phyloP scores from a whole-genome alignment of 2,113 vertebrate species.

The Antechinus stuartii region DNA sequence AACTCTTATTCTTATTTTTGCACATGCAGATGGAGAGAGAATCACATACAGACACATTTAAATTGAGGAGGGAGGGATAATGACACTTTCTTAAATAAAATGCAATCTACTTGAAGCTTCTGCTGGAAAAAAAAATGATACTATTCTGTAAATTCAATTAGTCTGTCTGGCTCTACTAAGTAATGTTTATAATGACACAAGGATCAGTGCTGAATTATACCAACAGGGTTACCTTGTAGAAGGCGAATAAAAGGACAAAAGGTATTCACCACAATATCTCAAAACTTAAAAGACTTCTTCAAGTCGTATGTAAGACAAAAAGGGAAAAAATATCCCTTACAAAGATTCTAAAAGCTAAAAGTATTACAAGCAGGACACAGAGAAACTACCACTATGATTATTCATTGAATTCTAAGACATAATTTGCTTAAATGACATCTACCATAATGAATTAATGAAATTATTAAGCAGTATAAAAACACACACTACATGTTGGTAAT shows the following conservation, averaged over 20 bases:
- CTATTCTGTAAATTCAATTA: conserved; percentile 80
- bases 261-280: conserved; percentile 66
- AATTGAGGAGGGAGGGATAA: conserved; percentile 58
- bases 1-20: neutral
- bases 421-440: neutral
- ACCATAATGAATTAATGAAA: neutral
- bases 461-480: neutral
- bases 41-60: neutral
- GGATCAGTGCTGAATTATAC: conserved; percentile 67
- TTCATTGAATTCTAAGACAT: conserved; percentile 37
- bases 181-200: conserved; percentile 79
- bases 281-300: conserved; percentile 76
- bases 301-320: conserved; percentile 69
- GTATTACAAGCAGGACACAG: conserved; percentile 23
- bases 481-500: accelerated
- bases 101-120: conserved; percentile 78
- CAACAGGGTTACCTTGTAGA: conserved; percentile 77
- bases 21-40: neutral
- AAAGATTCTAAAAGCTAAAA: conserved; percentile 66
- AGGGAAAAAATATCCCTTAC: conserved; percentile 30
- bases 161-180: conserved; percentile 71
- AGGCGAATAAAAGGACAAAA: conserved; percentile 79
- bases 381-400: conserved; percentile 50
- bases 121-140: conserved; percentile 78
- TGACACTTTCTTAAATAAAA: conserved; percentile 74